Percentiles rank a stretch among this genome's conserved stretches.
These are phyloP conservation scores for Platycheirus rosarum DNA, from an alignment of 2,888 invertebrate species.

Conservation along the genomic window DNA sequence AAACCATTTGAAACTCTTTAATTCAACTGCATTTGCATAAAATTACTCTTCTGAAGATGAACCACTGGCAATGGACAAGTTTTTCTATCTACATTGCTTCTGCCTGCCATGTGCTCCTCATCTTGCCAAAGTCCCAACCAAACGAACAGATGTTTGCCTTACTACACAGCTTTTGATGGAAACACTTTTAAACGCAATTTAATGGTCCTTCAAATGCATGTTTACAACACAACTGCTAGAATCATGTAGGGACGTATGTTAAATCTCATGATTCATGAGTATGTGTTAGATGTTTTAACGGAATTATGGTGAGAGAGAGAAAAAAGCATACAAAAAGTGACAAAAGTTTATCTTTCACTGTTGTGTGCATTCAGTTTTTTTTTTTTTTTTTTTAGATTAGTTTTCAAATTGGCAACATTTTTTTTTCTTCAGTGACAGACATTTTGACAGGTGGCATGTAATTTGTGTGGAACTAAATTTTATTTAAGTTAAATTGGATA, in stretches of 20 bases:
- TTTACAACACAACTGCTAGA: conserved; percentile 44
- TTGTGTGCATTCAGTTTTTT: neutral
- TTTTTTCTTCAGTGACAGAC: too few species aligned
- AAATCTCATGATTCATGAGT: neutral
- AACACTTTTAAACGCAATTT: conserved; percentile 45
- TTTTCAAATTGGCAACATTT: too few species aligned
- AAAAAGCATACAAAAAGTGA: neutral
- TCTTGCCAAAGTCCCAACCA: conserved; percentile 3
- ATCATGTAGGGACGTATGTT: neutral
- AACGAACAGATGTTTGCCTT: conserved; percentile 40
- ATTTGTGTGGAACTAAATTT: too few species aligned
- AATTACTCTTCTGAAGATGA: conserved; percentile 32
- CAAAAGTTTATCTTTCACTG: neutral
- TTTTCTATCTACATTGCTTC: neutral
- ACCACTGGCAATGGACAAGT: conserved; percentile 17
- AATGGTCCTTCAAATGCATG: conserved; percentile 51
- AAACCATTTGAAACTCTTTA: conserved; percentile 26
- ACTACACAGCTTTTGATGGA: conserved; percentile 14
- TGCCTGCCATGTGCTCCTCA: neutral
- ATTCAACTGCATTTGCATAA: conserved; percentile 44
- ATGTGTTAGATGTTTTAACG: conserved; percentile 30
- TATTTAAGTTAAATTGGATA: too few species aligned
- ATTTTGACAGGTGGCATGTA: too few species aligned
- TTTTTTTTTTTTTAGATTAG: too few species aligned
- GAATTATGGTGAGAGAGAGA: neutral